Conservation (phyloP, 1,140 invertebrate species). For the Drosophila sucinea region DNA sequence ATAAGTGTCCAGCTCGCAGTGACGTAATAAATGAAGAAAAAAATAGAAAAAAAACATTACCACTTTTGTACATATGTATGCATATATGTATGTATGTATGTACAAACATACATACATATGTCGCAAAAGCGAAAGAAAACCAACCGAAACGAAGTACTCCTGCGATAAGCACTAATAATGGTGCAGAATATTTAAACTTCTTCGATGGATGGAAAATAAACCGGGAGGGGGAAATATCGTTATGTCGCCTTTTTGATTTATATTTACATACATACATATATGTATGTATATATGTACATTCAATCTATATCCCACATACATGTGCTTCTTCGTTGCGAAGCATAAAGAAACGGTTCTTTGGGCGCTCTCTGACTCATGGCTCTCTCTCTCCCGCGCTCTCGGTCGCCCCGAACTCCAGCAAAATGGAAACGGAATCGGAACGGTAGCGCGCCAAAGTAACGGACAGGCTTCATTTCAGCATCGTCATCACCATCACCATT, state of each 20-base stretch:
- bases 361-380: conserved; percentile 59
- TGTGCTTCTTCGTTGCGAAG: conserved; percentile 17
- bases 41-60: neutral
- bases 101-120: neutral
- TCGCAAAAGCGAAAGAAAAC: neutral
- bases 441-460: conserved; percentile 56
- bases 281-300: conserved; percentile 41
- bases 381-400: conserved; percentile 12
- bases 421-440: conserved; percentile 4
- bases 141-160: neutral
- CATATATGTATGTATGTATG: no score
- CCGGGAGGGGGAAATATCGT: conserved; percentile 28
- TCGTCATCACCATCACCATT: conserved; percentile 41
- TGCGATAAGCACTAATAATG: conserved; percentile 9
- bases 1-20: conserved; percentile 36
- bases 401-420: conserved; percentile 29
- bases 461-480: conserved; percentile 49
- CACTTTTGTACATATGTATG: neutral
- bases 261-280: conserved; percentile 12
- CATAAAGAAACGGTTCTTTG: conserved; percentile 71
- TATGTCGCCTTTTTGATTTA: conserved; percentile 50
- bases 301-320: conserved; percentile 21
- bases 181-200: conserved; percentile 25
- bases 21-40: conserved; percentile 43
- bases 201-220: conserved; percentile 8